phyloP scores from a whole-genome alignment of 2,797 vertebrate species.

The Chrosomus eos region DNA sequence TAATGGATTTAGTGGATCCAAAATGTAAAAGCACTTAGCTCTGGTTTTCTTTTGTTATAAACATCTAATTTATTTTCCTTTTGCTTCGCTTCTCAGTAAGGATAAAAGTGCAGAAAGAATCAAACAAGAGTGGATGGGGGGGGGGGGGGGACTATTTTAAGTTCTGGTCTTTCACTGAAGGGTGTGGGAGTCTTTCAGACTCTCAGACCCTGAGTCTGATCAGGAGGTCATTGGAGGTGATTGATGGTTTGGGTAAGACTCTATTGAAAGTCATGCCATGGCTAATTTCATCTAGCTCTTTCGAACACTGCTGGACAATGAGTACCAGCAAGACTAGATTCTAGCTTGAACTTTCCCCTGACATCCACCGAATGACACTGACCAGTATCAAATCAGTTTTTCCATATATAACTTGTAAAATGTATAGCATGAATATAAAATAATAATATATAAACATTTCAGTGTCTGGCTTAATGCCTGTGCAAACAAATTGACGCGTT shows the following conservation, averaged over 20 bases:
- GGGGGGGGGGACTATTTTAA: not conserved
- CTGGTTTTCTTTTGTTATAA: not conserved
- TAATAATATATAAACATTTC: not conserved
- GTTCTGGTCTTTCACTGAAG: slow-evolving; percentile 56
- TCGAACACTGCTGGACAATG: slow-evolving; percentile 70
- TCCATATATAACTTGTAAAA: not conserved
- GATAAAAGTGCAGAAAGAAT: not conserved
- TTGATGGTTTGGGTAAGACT: slow-evolving; percentile 67
- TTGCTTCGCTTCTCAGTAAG: not conserved
- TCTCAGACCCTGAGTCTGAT: slow-evolving; percentile 59
- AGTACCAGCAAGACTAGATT: slow-evolving; percentile 64
- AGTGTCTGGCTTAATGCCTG: not conserved
- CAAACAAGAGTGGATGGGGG: not conserved
- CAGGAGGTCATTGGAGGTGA: slow-evolving; percentile 68
- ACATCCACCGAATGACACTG: slow-evolving; percentile 10
- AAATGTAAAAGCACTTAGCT: slow-evolving; percentile 1
- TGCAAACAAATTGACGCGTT: slow-evolving; percentile 9
- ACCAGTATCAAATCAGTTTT: not conserved
- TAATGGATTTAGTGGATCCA: not conserved
- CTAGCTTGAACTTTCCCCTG: slow-evolving; percentile 70
- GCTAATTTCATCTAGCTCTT: slow-evolving; percentile 56
- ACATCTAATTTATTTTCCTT: not conserved
- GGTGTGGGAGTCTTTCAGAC: slow-evolving; percentile 60
- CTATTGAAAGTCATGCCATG: slow-evolving; percentile 62
- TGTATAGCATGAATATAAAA: not conserved